Evolutionary conservation across 1,140 invertebrate genomes (phyloP), one percentile per base, ranked within the genome.

Genomic region (Cecropterus lyciades): DNA sequence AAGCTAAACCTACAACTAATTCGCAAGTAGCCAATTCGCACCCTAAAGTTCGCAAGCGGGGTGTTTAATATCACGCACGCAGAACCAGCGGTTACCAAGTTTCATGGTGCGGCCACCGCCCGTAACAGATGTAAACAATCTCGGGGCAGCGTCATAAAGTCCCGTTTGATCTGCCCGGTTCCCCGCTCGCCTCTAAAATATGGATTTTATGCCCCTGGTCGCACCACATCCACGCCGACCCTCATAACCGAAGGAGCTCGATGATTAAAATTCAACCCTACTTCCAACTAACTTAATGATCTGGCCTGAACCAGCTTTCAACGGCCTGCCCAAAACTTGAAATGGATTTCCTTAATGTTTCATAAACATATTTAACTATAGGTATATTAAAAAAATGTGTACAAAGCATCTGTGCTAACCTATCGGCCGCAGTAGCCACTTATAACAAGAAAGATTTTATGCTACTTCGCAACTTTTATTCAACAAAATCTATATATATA

Each of bases 101-200:
- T 89, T 75, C 79, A 80, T 76, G 78, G 78, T 80, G 79, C 76
- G 80, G 82, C 84, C 77, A 79, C 79, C 79, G 69, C 77, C 73
- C 72, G 85, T 80, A 86, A 80, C 89, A 91, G 86, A 91, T 90
- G 89, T 91, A 91, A 90, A 91, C 89, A 91, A 85, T 87, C 85
- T 84, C 84, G 81, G 80, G 74, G 62, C 82, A 71, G 77, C 79
- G 87, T 83, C 85, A 78, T 90, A 89, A 90, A 91, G 68, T 84
- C 79, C 70, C 83, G 89, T 90, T 91, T 91, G 89, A 91, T 90
- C 82, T 88, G 73, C 80, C 83, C 77, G 76, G 65, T 66, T 45
- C 82, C 77, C 73, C 73, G 65, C 69, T 63, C 68, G 80, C 79
- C 81, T 86, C 80, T 87, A 84, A 87, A 89, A 85, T 91, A 89